Evolutionary conservation across 2,888 invertebrate genomes (phyloP).

Genomic region (Himalopsyche kuldschensis): DNA sequence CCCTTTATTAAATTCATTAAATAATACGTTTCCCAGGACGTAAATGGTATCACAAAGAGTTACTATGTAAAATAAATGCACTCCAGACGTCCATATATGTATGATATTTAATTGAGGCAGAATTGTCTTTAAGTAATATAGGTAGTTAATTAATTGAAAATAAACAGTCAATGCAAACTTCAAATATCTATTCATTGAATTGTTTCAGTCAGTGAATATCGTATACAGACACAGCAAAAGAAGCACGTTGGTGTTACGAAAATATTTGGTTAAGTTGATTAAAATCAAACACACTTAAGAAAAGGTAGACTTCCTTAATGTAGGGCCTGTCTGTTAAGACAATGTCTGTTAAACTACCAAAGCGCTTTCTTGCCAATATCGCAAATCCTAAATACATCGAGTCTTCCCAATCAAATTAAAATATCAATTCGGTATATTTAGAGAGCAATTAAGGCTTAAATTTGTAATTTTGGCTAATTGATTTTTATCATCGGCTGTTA

Average conservation of each 20-base stretch:
- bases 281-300: not conserved
- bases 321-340: not conserved
- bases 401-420: not conserved
- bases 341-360: not conserved
- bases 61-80: too few species aligned
- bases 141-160: too few species aligned
- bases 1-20: too few species aligned
- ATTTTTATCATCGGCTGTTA: too few species aligned
- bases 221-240: not conserved
- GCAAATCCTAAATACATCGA: not conserved
- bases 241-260: not conserved
- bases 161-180: not conserved
- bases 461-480: not conserved
- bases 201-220: not conserved
- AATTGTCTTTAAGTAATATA: too few species aligned
- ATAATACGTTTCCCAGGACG: too few species aligned
- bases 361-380: not conserved
- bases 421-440: not conserved
- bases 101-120: too few species aligned
- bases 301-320: not conserved
- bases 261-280: not conserved
- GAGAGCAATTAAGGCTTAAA: not conserved
- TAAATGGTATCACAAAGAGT: too few species aligned
- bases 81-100: too few species aligned
- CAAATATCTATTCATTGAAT: not conserved